Evolutionary conservation across 2,113 vertebrate genomes (phyloP).

Genomic region (Pelvicachromis taeniatus): DNA sequence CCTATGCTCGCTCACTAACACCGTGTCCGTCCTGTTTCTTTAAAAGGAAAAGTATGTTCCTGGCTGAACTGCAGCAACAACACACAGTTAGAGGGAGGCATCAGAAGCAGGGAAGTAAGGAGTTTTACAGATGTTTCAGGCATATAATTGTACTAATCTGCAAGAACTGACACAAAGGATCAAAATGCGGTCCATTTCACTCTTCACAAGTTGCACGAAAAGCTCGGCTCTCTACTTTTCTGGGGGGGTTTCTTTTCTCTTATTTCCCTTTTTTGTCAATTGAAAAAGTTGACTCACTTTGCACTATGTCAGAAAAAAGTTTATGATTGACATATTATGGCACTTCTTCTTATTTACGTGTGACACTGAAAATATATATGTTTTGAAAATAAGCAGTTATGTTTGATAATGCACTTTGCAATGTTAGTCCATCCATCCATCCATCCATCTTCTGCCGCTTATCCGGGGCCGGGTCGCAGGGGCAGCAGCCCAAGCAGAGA

Average conservation of each 20-base stretch:
- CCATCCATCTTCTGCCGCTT: no score
- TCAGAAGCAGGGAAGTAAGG: conserved; percentile 7
- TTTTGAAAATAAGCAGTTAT: neutral
- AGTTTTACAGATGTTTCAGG: conserved; percentile 48
- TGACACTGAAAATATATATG: neutral
- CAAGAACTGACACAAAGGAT: neutral
- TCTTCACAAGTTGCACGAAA: neutral
- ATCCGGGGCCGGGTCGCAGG: no score
- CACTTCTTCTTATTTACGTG: neutral
- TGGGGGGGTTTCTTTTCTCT: neutral
- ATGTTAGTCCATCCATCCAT: no score
- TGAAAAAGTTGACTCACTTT: neutral
- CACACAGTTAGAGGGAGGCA: conserved; percentile 1
- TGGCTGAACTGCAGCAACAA: conserved; percentile 14
- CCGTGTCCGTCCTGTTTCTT: conserved; percentile 29
- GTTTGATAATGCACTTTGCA: neutral
- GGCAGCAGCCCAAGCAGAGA: no score
- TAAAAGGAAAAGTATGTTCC: conserved; percentile 70
- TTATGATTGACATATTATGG: neutral
- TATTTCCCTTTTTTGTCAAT: neutral
- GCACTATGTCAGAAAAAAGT: neutral
- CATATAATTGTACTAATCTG: neutral
- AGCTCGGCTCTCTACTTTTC: neutral
- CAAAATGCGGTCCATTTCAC: neutral
- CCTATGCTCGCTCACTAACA: neutral